Base-by-base conservation (phyloP, 2,797 vertebrate genomes). In the Podargus strigoides region DNA sequence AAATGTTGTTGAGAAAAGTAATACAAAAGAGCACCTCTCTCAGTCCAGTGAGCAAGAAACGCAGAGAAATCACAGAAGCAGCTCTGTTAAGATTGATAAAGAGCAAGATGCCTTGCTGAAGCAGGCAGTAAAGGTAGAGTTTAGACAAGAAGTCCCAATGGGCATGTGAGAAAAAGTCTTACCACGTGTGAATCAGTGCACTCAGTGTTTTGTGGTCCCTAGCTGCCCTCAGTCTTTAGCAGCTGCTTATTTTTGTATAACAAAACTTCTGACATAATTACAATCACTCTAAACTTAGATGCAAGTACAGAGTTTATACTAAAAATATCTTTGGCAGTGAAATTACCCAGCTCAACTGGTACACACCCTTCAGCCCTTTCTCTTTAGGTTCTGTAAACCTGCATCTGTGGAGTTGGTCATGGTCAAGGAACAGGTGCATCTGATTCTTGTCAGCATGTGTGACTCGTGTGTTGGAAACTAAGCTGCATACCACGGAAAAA, bases 241-340 rank as follows among this genome's bases (percentile, higher is more conserved):
- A 95, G 85, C 74, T 94, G 84, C 79, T 96, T 93, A 78, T 87
- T 96, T 91, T 56, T 84, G 73, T 73, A 37, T 67, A 74, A 91
- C 70, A 86, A 89, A 95, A 92, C 55, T 87, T 94, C 83, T 75
- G 86, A 78, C 73, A 59, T 75, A 93, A 96, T 92, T 93, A 95
- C 36, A 84, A 87, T 78, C 73, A 52, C 58, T 92, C 89, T 68
- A 90, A 94, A 94, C 85, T 90, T 90, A 93, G 84, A 95, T 49
- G n/a, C 3, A 5, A 93, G 68, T 30, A 36, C 76, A 90, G 58
- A 94, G 50, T 68, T 81, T 68, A 42, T 8, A 39, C 78, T 93
- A 95, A 95, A 96, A 95, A 87, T 90, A 92, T 11, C 73, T 53
- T 58, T 59, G 66, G 52, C 70, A 62, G 41, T 41, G 63, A 70